Evolutionary conservation across 1,140 invertebrate species (phyloP).

Genomic region (Melanaphis sacchari): DNA sequence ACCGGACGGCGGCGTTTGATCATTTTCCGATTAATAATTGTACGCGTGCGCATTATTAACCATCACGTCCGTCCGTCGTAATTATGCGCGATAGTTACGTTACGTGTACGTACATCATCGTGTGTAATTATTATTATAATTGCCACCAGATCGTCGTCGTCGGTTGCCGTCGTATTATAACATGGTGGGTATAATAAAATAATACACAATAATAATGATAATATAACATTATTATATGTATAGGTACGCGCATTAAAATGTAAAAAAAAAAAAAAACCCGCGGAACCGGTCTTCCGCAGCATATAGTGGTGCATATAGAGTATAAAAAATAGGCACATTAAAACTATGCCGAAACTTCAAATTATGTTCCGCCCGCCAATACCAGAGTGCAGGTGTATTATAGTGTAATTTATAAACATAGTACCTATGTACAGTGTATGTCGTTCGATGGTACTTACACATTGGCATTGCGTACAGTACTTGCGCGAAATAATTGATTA

Average conservation of each 20-base stretch:
- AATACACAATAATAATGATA: not conserved
- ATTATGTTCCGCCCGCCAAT: not conserved
- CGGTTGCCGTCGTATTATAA: not conserved
- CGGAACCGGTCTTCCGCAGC: constrained; percentile 10
- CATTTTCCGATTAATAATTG: constrained; percentile 13
- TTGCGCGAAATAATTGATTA: constrained; percentile 14
- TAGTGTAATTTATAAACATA: not conserved
- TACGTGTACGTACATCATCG: not conserved
- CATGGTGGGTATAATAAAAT: not conserved
- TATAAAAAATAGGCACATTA: not conserved
- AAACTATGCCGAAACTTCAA: not conserved
- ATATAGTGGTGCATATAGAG: not conserved
- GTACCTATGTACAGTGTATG: not conserved
- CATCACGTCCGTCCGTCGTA: constrained; percentile 7
- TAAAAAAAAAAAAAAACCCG: not conserved
- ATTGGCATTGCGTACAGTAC: not conserved
- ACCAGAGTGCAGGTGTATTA: not conserved
- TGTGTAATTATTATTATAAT: not conserved
- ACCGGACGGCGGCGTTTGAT: constrained; percentile 18
- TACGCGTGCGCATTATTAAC: constrained; percentile 35
- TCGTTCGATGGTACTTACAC: not conserved
- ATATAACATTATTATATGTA: not conserved
- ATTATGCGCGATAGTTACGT: not conserved
- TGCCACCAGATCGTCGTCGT: not conserved
- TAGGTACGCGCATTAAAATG: not conserved